Evolutionary conservation across 2,888 invertebrate species (phyloP).

Genomic region (Clusia tigrina): DNA sequence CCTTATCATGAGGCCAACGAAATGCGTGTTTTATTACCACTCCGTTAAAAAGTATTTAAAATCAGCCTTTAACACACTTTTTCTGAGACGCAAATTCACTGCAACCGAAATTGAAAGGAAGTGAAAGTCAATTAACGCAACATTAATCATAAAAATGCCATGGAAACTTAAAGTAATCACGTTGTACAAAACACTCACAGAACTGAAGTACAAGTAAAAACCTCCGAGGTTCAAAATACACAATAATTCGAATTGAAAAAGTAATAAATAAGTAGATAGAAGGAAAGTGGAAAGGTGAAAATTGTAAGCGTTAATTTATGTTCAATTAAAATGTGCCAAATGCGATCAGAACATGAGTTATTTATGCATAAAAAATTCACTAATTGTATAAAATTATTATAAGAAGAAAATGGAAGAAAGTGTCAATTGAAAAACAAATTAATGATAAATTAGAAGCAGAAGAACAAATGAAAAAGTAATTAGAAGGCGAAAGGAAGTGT

Average conservation of each 20-base stretch:
- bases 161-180: constrained; percentile 17
- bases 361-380: too few relatives aligned
- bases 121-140: constrained; percentile 58
- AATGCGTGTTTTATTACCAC: constrained; percentile 8
- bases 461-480: neutral
- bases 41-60: neutral
- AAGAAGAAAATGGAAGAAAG: too few relatives aligned
- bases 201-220: neutral
- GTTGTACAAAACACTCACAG: neutral
- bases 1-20: too few relatives aligned
- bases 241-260: neutral
- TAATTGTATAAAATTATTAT: too few relatives aligned
- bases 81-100: neutral
- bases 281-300: neutral
- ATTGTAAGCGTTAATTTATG: neutral
- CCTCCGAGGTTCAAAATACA: neutral
- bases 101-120: constrained; percentile 44
- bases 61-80: neutral
- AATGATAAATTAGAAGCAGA: neutral
- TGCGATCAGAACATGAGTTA: too few relatives aligned
- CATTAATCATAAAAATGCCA: constrained; percentile 43
- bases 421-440: neutral
- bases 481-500: too few relatives aligned
- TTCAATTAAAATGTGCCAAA: constrained; percentile 2
- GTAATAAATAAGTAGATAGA: neutral